Percentiles rank a stretch among this genome's conserved stretches.
Conservation (phyloP, 2,888 invertebrate species). For the Kuschelorhynchus macadamiae region DNA sequence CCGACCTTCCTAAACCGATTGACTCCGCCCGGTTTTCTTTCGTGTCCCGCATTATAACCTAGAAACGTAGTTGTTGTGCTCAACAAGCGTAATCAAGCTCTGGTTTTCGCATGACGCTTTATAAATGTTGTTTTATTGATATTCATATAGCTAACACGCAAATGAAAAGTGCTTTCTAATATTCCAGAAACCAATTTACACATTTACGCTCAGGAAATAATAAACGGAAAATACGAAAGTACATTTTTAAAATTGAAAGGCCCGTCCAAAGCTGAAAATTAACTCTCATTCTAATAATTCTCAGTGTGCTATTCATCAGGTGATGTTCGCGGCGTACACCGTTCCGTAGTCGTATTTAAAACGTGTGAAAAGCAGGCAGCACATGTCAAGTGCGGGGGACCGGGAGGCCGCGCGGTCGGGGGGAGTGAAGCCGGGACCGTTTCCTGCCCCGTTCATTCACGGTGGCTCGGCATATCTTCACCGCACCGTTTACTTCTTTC, state of each 20-base stretch:
- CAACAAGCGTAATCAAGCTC: too few species aligned
- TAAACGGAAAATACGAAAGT: conserved; percentile 10
- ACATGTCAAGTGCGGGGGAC: conserved; percentile 61
- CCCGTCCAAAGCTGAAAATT: conserved; percentile 30
- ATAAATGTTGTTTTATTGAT: too few species aligned
- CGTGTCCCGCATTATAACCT: too few species aligned
- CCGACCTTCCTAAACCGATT: too few species aligned
- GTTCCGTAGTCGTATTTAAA: conserved; percentile 48
- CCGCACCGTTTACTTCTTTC: conserved; percentile 44
- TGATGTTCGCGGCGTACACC: conserved; percentile 38
- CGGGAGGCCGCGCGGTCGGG: background rate
- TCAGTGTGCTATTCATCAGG: conserved; percentile 41
- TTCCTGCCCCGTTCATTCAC: conserved; percentile 34
- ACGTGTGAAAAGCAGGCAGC: conserved; percentile 65
- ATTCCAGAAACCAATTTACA: too few species aligned
- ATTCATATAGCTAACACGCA: too few species aligned
- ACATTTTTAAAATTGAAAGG: conserved; percentile 16
- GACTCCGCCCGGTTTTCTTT: too few species aligned
- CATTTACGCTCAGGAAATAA: too few species aligned
- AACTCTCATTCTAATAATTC: conserved; percentile 38
- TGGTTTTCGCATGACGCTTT: too few species aligned
- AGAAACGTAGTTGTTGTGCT: too few species aligned
- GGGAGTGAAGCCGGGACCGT: conserved; percentile 3
- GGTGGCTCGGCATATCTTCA: conserved; percentile 28
- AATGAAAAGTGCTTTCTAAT: too few species aligned